phyloP scores from a whole-genome alignment of 2,797 vertebrate species.

The Hydrocynus forskahlii region DNA sequence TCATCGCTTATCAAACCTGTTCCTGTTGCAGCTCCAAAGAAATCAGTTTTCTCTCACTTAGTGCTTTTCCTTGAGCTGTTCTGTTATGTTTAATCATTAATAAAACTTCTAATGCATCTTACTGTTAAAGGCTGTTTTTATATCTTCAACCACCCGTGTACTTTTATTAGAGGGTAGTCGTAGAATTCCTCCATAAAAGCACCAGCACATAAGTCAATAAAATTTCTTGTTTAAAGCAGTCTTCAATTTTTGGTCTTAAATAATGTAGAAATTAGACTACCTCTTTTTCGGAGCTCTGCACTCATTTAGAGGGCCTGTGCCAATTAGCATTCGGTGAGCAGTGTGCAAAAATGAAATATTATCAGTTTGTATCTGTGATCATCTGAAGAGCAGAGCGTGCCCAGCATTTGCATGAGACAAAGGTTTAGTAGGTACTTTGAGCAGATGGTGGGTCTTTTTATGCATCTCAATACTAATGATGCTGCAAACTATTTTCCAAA shows the following conservation, averaged over 20 bases:
- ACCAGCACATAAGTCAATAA: background rate
- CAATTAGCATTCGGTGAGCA: constrained; percentile 45
- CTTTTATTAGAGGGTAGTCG: background rate
- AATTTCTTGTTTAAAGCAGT: constrained; percentile 1
- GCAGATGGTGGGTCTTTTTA: constrained; percentile 61
- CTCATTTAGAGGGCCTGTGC: background rate
- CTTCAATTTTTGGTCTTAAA: background rate
- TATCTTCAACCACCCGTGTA: background rate
- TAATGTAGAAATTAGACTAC: constrained; percentile 2
- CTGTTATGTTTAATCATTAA: background rate
- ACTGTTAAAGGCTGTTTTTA: background rate
- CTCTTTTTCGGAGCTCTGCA: constrained; percentile 2
- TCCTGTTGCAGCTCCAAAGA: background rate
- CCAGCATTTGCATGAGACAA: constrained; percentile 51
- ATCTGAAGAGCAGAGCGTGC: constrained; percentile 39
- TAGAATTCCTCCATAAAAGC: background rate
- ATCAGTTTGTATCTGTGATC: constrained; percentile 41
- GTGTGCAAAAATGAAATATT: constrained; percentile 38
- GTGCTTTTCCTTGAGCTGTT: background rate
- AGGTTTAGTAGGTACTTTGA: constrained; percentile 52
- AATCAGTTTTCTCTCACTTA: constrained; percentile 4
- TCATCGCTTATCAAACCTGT: background rate
- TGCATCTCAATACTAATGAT: constrained; percentile 59
- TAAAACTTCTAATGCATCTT: background rate
- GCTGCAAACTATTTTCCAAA: constrained; percentile 50